Evolutionary conservation across 1,140 invertebrate genomes (phyloP).

Genomic region (Spodoptera litura): DNA sequence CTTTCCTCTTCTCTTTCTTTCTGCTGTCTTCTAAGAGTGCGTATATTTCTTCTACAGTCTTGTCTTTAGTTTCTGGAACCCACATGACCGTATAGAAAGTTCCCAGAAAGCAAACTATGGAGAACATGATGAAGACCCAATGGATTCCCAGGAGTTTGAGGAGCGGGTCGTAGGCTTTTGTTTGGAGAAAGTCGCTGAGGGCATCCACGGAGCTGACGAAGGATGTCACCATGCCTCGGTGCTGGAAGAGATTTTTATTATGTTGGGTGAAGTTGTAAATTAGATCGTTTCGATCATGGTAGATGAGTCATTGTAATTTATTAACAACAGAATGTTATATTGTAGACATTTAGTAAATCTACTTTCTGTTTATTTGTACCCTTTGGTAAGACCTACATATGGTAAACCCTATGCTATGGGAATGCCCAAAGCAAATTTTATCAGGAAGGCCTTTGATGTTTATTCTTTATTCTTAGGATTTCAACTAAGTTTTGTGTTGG

Average conservation of each 20-base stretch:
- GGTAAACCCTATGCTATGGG: no score
- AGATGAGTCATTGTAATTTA: no score
- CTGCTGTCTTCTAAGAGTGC: slow-evolving; percentile 73
- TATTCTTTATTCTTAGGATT: no score
- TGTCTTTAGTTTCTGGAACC: slow-evolving; percentile 80
- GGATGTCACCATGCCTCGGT: slow-evolving; percentile 80
- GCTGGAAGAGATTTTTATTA: slow-evolving; percentile 59
- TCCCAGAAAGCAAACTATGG: slow-evolving; percentile 76
- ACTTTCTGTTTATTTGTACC: no score
- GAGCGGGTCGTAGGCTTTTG: slow-evolving; percentile 79
- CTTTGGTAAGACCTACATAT: no score
- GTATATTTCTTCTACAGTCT: slow-evolving; percentile 80
- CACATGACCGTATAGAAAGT: slow-evolving; percentile 78
- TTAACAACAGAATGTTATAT: no score
- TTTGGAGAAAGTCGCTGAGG: slow-evolving; percentile 80
- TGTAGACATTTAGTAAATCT: no score
- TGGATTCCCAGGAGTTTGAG: slow-evolving; percentile 80
- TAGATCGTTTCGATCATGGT: no score
- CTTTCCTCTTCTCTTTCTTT: slow-evolving; percentile 78
- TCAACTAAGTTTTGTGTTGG: no score
- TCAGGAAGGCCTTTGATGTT: no score
- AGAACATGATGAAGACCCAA: slow-evolving; percentile 82
- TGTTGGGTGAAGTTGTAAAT: no score
- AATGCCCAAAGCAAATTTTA: no score
- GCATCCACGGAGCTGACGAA: slow-evolving; percentile 76